Evolutionary conservation across 2,113 vertebrate genomes (phyloP).

Genomic region (Sebastes fasciatus): DNA sequence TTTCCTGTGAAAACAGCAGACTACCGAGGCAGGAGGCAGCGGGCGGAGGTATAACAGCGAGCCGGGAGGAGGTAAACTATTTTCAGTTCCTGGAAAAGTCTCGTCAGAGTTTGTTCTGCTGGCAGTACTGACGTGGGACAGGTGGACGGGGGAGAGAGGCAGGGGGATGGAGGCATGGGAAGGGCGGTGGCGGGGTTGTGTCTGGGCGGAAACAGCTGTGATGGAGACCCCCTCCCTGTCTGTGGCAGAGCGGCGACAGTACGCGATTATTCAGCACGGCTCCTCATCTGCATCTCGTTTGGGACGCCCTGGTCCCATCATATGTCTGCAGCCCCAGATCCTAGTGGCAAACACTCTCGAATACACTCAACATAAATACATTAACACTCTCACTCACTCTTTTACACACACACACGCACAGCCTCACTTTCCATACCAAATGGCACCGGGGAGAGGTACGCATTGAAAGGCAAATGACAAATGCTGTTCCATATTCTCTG

Average conservation of each 20-base stretch:
- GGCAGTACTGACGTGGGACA: slow-evolving; percentile 46
- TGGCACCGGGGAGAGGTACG: slow-evolving; percentile 27
- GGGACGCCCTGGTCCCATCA: slow-evolving; percentile 34
- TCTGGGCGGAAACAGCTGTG: slow-evolving; percentile 55
- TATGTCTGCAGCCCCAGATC: slow-evolving; percentile 39
- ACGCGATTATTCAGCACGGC: slow-evolving; percentile 69
- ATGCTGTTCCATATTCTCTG: slow-evolving; percentile 53
- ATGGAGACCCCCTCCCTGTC: slow-evolving; percentile 48
- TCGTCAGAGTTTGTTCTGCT: slow-evolving; percentile 46
- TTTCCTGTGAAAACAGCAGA: slow-evolving; percentile 82
- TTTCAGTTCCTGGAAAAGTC: slow-evolving; percentile 57
- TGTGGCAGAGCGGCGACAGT: slow-evolving; percentile 43
- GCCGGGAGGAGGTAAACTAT: slow-evolving; percentile 65
- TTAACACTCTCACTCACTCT: slow-evolving; percentile 33
- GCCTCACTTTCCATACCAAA: slow-evolving; percentile 41
- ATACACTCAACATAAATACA: slow-evolving; percentile 42
- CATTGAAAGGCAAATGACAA: slow-evolving; percentile 56
- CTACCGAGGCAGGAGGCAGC: slow-evolving; percentile 64
- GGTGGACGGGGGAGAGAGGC: slow-evolving; percentile 16
- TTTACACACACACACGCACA: not conserved
- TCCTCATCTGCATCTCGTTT: slow-evolving; percentile 72
- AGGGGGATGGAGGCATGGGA: slow-evolving; percentile 3
- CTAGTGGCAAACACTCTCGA: slow-evolving; percentile 33
- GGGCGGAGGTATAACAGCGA: slow-evolving; percentile 60
- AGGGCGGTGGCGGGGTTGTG: slow-evolving; percentile 18